A percentile compares a stretch with the other conserved stretches of the same genome.
These are phyloP conservation scores for Pachycephus smyrnensis DNA, from an alignment of 2,888 invertebrate genomes.

Conservation along the genomic window DNA sequence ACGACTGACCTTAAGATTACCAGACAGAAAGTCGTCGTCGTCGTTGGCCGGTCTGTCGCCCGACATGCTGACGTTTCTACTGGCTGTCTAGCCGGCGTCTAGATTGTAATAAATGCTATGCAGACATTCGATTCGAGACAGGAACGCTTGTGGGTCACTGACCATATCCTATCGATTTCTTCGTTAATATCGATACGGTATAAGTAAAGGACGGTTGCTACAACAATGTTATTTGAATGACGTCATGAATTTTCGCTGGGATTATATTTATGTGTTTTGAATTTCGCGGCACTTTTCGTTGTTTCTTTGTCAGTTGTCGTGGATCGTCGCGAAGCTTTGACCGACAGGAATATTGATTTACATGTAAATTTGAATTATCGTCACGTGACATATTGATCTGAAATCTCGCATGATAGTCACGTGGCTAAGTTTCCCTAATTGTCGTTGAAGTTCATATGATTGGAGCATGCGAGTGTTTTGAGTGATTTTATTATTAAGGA, in stretches of 20 bases:
- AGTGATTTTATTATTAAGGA: neutral
- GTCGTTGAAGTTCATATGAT: neutral
- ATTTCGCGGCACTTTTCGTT: neutral
- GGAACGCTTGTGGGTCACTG: conserved; percentile 55
- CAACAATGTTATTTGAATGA: neutral
- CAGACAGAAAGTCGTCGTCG: conserved; percentile 21
- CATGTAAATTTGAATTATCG: neutral
- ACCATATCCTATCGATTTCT: conserved; percentile 36
- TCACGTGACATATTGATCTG: neutral
- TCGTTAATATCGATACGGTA: neutral
- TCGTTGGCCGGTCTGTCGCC: conserved; percentile 30
- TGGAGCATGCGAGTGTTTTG: neutral
- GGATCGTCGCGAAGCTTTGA: neutral
- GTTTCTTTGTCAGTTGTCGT: neutral
- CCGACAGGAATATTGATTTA: neutral
- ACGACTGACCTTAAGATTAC: conserved; percentile 8
- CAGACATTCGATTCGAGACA: conserved; percentile 35
- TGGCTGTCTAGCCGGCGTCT: conserved; percentile 58
- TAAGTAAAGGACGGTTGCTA: neutral
- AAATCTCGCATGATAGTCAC: neutral
- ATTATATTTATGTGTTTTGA: neutral
- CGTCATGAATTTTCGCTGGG: neutral
- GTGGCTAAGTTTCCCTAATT: neutral
- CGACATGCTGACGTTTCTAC: conserved; percentile 45
- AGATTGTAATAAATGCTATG: conserved; percentile 58